Evolutionary conservation across 1,140 invertebrate genomes (phyloP).

Genomic region (Hesperophylax magnus): DNA sequence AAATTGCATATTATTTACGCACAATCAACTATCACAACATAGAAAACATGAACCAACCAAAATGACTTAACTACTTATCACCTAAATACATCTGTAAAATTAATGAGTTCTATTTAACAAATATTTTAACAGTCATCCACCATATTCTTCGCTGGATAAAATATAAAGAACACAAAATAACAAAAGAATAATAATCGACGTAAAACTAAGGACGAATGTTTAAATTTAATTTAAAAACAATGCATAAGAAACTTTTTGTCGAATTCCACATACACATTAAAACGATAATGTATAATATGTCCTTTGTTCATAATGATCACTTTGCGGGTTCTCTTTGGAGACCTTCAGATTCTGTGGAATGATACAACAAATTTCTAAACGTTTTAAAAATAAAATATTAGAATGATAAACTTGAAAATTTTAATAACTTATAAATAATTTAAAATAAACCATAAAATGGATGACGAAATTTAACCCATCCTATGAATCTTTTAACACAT

Average conservation of each 20-base stretch:
- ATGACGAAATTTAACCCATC: conserved; percentile 14
- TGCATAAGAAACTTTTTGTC: conserved; percentile 19
- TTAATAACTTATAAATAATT: conserved; percentile 36
- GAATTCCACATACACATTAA: conserved; percentile 34
- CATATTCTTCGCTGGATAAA: conserved; percentile 39
- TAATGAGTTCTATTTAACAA: conserved; percentile 54
- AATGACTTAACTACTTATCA: conserved; percentile 53
- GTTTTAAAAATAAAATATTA: conserved; percentile 29
- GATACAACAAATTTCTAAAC: conserved; percentile 37
- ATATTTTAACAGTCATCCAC: conserved; percentile 57
- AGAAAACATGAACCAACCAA: conserved; percentile 57
- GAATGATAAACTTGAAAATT: conserved; percentile 37
- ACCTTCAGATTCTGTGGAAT: conserved; percentile 35
- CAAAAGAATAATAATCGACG: conserved; percentile 34
- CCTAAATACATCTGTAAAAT: conserved; percentile 54
- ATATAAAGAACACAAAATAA: conserved; percentile 54
- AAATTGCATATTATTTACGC: conserved; percentile 46
- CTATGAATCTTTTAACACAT: conserved; percentile 32
- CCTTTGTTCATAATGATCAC: too few relatives aligned
- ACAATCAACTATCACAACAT: conserved; percentile 58
- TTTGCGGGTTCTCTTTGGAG: too few relatives aligned
- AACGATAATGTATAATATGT: background rate
- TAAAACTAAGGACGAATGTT: conserved; percentile 44
- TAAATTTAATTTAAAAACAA: conserved; percentile 38
- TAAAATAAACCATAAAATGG: conserved; percentile 33